Percentiles rank a stretch among this genome's conserved stretches.
phyloP scores from a whole-genome alignment of 2,797 vertebrate species.

The Glyptemys insculpta region DNA sequence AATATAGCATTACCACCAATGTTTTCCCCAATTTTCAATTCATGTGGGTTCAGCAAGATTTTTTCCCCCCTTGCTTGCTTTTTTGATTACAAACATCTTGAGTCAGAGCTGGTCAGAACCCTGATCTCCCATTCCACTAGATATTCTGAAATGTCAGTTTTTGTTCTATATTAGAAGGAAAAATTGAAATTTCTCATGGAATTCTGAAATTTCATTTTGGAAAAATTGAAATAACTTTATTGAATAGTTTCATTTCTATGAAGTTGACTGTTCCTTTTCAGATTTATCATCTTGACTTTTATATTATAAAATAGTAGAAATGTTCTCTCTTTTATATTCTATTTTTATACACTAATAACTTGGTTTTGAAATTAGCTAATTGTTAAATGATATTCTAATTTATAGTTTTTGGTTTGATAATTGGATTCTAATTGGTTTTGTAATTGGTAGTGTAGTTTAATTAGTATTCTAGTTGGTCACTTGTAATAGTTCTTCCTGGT shows the following conservation, averaged over 20 bases:
- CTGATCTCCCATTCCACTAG: background rate
- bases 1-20: background rate
- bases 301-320: background rate
- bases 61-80: conserved; percentile 2
- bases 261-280: background rate
- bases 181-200: background rate
- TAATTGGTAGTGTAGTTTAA: background rate
- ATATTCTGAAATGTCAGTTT: background rate
- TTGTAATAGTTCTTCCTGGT: background rate
- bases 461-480: background rate
- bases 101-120: background rate
- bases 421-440: background rate
- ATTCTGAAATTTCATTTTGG: background rate
- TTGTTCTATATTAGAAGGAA: background rate
- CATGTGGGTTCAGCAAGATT: background rate
- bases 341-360: background rate
- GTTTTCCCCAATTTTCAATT: background rate
- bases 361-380: background rate
- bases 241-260: background rate
- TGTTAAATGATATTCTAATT: background rate
- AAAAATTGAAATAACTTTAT: background rate
- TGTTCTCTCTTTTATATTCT: background rate
- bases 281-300: background rate
- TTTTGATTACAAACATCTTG: conserved; percentile 1
- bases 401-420: background rate